Base-by-base conservation (phyloP, 2,797 vertebrate species). In the Rhinogobio ventralis region DNA sequence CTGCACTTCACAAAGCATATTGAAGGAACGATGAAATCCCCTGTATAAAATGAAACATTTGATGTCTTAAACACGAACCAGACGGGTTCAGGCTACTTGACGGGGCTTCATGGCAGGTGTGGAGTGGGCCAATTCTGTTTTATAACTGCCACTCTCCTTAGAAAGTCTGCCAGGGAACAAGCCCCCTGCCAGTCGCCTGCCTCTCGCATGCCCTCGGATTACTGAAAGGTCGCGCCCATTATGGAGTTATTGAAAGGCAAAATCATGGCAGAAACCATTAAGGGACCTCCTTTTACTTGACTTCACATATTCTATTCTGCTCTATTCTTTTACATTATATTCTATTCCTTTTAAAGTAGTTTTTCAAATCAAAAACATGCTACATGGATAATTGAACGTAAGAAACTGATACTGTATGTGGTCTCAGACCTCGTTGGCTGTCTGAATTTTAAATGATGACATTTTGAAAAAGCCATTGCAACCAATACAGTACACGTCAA, bases 1-100 rank as follows among this genome's bases (percentile, higher is more conserved):
- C 74, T 79, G 51, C 42, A 89, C 91, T 92, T 95, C 91, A 91
- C 92, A 95, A 93, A 93, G 91, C 91, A 86, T 89, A 94, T 94
- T 93, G 95, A 92, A 94, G 92, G 93, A 93, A 92, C 88, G 92
- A 91, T 90, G 85, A 93, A 94, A 95, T 94, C 73, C 83, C 92
- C 92, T 93, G 93, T 94, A 93, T 95, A 95, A 95, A 95, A 94
- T 93, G 91, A 94, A 94, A 93, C 93, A 93, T 94, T 93, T 92
- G 93, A 94, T 94, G 93, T 92, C 90, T 93, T 93, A 95, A 95
- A 95, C 95, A 92, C 92, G 93, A 95, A 95, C 92, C 94, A 95
- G 94, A 94, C 94, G 66, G 73, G 88, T 83, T 86, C 64, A 46
- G 81, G 74, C 83, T 81, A 89, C 51, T 36, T 84, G 92, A 88